phyloP scores from a whole-genome alignment of 2,888 invertebrate species.

The Drosophila eohydei region DNA sequence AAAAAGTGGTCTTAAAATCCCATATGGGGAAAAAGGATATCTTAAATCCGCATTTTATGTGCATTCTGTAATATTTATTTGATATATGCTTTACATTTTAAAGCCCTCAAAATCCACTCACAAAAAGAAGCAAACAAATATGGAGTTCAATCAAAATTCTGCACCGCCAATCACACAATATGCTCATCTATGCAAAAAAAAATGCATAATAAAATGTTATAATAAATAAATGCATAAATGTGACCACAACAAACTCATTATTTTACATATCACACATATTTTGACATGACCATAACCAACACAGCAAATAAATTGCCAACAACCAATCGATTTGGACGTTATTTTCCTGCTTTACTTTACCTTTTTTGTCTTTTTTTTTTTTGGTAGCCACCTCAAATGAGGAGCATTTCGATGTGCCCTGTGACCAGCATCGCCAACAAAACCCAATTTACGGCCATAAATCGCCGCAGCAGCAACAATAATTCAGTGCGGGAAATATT shows the following conservation, averaged over 20 bases:
- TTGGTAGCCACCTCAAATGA: slow-evolving; percentile 50
- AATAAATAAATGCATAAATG: slow-evolving; percentile 50
- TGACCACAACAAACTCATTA: slow-evolving; percentile 75
- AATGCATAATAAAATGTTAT: slow-evolving; percentile 30
- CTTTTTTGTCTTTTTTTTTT: not conserved
- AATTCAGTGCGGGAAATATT: slow-evolving; percentile 79
- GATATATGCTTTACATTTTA: slow-evolving; percentile 1
- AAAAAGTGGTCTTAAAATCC: not conserved
- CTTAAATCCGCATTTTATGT: slow-evolving; percentile 3
- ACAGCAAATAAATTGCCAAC: slow-evolving; percentile 69
- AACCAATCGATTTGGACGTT: slow-evolving; percentile 59
- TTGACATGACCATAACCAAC: slow-evolving; percentile 75
- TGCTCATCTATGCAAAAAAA: not conserved
- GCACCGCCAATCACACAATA: slow-evolving; percentile 19
- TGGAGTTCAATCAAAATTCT: slow-evolving; percentile 13
- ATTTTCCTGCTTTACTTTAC: not conserved
- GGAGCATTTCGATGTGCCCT: slow-evolving; percentile 31
- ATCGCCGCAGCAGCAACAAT: slow-evolving; percentile 76
- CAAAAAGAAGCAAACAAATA: not conserved
- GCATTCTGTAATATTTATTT: slow-evolving; percentile 2
- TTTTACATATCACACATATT: slow-evolving; percentile 77
- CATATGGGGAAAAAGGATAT: not conserved
- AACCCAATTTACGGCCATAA: slow-evolving; percentile 73
- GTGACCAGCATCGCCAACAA: slow-evolving; percentile 21
- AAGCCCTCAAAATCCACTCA: not conserved